These are phyloP conservation scores for Ptilonorhynchus violaceus DNA, from an alignment of 2,113 vertebrate species.

Conservation along the genomic window DNA sequence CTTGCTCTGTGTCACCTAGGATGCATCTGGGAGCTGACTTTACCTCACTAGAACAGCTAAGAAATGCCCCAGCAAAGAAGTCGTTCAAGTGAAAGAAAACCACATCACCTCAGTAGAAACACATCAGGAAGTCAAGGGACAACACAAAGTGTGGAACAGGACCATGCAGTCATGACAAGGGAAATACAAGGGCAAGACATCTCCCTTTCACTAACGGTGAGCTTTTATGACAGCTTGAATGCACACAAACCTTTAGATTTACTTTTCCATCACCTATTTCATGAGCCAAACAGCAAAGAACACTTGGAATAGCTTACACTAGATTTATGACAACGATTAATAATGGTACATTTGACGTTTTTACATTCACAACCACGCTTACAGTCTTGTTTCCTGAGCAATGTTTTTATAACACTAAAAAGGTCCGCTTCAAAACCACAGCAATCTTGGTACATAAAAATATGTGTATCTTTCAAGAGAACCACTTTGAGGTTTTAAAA, in stretches of 20 bases:
- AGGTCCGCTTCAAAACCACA: neutral
- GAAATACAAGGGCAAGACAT: neutral
- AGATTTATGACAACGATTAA: neutral
- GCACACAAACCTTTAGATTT: neutral
- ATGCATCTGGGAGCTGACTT: neutral
- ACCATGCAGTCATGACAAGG: fast-evolving
- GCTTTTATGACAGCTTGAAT: neutral
- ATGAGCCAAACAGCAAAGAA: neutral
- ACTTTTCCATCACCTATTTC: neutral
- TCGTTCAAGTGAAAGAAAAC: neutral
- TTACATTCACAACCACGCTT: neutral
- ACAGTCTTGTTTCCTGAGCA: neutral
- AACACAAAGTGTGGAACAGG: neutral
- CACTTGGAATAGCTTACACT: neutral
- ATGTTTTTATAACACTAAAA: neutral
- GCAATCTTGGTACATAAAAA: neutral
- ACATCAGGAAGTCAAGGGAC: neutral
- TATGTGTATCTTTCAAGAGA: neutral
- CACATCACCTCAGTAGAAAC: neutral
- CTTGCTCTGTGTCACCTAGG: neutral
- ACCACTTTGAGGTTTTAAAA: neutral
- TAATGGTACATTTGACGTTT: neutral
- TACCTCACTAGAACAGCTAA: neutral
- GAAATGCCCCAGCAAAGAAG: neutral
- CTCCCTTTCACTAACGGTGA: neutral